These are phyloP conservation scores for Myiozetetes cayanensis DNA, from an alignment of 2,113 vertebrate species.

Conservation along the genomic window DNA sequence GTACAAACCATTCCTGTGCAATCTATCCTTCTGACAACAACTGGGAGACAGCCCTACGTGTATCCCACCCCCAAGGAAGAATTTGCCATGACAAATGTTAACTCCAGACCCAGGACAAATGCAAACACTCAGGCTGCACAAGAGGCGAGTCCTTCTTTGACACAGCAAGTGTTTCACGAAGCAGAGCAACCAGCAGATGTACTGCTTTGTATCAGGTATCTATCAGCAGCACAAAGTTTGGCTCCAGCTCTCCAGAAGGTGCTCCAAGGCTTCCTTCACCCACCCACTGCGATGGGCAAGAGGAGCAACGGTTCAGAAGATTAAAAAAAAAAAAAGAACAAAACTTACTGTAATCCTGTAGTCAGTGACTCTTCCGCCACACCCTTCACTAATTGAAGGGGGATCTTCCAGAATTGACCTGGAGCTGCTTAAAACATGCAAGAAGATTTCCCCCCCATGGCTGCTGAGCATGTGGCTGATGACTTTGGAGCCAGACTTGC, in stretches of 20 bases:
- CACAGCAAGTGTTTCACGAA: neutral
- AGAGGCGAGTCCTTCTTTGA: neutral
- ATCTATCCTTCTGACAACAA: neutral
- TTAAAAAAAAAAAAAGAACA: too few species aligned
- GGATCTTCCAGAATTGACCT: slow-evolving; percentile 96
- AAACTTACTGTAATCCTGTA: slow-evolving; percentile 93
- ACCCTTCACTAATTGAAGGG: slow-evolving; percentile 97
- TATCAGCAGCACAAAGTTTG: neutral
- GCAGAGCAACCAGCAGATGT: neutral
- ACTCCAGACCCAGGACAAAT: neutral
- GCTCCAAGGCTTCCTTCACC: neutral
- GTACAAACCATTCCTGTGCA: neutral
- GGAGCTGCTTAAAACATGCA: slow-evolving; percentile 94
- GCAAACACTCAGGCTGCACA: neutral
- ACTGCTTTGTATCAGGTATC: neutral
- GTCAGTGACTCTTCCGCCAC: slow-evolving; percentile 95
- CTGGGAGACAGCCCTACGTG: accelerated
- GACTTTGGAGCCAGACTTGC: slow-evolving; percentile 98
- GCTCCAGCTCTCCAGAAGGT: neutral
- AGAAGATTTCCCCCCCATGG: slow-evolving; percentile 96
- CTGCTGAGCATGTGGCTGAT: slow-evolving; percentile 99
- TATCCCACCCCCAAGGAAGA: neutral
- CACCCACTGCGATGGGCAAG: accelerated
- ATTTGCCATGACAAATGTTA: neutral
- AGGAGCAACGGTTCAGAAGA: neutral